These are phyloP conservation scores for Standfussiana lucernea DNA, from an alignment of 2,888 invertebrate genomes.

Conservation along the genomic window DNA sequence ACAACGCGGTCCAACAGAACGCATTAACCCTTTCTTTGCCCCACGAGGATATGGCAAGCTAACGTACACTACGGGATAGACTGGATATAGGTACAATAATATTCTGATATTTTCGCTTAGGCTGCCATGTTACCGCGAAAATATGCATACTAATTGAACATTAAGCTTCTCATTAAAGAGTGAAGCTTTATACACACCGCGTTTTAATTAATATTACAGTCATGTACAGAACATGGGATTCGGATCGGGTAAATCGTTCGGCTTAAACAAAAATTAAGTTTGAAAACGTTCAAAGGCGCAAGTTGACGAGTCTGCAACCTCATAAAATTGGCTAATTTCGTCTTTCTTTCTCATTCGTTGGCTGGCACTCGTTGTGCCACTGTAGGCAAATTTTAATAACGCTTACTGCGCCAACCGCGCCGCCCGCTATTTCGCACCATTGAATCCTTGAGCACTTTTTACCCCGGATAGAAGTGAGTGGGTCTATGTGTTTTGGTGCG, in stretches of 20 bases:
- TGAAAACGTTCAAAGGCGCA: slow-evolving; percentile 68
- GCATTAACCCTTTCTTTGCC: slow-evolving; percentile 82
- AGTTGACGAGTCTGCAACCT: slow-evolving; percentile 81
- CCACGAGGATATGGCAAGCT: slow-evolving; percentile 73
- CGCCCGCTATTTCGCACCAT: slow-evolving; percentile 82
- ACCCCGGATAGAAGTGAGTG: slow-evolving; percentile 74
- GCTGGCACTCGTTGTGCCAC: slow-evolving; percentile 79
- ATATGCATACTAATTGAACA: slow-evolving; percentile 62
- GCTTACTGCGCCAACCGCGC: slow-evolving; percentile 81
- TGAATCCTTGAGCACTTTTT: slow-evolving; percentile 83
- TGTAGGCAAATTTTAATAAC: slow-evolving; percentile 87
- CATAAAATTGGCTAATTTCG: slow-evolving; percentile 84
- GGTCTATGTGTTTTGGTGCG: slow-evolving; percentile 71
- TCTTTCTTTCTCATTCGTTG: slow-evolving; percentile 81
- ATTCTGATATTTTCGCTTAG: slow-evolving; percentile 58
- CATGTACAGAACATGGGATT: slow-evolving; percentile 49
- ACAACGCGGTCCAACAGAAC: slow-evolving; percentile 78
- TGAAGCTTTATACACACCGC: slow-evolving; percentile 47
- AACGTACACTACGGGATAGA: slow-evolving; percentile 66
- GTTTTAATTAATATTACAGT: slow-evolving; percentile 64
- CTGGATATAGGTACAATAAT: slow-evolving; percentile 64
- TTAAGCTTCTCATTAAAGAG: slow-evolving; percentile 59
- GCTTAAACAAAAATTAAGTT: slow-evolving; percentile 67
- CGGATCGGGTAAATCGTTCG: slow-evolving; percentile 51
- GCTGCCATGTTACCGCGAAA: slow-evolving; percentile 53